A percentile compares a stretch with the other conserved stretches of the same genome.
Evolutionary conservation across 2,797 vertebrate species (phyloP).

Genomic region (Phataginus tetradactyla): DNA sequence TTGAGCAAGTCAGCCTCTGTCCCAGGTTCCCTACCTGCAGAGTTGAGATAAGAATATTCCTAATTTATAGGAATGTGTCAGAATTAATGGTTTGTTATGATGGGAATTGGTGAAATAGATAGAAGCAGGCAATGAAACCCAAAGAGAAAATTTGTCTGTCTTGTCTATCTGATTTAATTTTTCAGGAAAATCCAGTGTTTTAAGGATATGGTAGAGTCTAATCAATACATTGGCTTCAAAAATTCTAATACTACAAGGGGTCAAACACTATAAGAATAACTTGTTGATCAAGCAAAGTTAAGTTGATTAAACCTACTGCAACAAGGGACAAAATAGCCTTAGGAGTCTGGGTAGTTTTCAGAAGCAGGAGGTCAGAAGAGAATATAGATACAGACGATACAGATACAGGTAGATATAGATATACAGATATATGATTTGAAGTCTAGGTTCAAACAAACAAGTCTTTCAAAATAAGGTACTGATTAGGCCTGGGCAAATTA

Average conservation of each 20-base stretch:
- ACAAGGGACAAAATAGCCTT: neutral
- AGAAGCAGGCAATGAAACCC: neutral
- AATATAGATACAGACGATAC: neutral
- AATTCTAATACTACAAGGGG: neutral
- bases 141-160: neutral
- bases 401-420: neutral
- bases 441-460: neutral
- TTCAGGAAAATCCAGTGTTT: neutral
- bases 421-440: neutral
- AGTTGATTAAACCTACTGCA: neutral
- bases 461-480: neutral
- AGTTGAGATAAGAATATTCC: constrained; percentile 52
- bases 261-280: neutral
- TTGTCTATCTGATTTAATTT: constrained; percentile 14
- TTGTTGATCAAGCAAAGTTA: neutral
- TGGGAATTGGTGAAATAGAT: neutral
- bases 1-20: constrained; percentile 47
- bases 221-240: neutral
- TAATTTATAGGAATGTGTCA: constrained; percentile 44
- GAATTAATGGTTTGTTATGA: constrained; percentile 27
- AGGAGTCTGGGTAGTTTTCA: neutral
- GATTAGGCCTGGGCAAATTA: neutral
- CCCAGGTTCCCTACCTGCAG: constrained; percentile 7
- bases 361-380: neutral
- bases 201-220: neutral